These are phyloP conservation scores for Aphis gossypii DNA, from an alignment of 1,140 invertebrate species.

Conservation along the genomic window DNA sequence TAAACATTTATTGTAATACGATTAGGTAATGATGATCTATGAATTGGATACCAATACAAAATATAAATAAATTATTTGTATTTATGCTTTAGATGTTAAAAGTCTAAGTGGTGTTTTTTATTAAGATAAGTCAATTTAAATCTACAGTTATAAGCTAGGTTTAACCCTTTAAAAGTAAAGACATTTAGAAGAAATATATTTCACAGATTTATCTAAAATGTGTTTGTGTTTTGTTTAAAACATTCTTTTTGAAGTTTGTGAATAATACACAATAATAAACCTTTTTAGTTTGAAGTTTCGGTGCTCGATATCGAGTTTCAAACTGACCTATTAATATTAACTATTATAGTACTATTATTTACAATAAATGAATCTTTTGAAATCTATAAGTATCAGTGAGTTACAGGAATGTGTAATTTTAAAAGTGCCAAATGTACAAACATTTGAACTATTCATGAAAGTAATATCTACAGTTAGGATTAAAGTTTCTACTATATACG, in stretches of 20 bases:
- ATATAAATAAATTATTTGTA: no score
- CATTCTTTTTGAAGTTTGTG: background rate
- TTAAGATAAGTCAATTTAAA: background rate
- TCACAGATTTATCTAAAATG: background rate
- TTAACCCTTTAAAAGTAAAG: background rate
- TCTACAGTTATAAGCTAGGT: background rate
- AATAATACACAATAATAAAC: background rate
- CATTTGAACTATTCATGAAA: background rate
- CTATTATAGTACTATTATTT: background rate
- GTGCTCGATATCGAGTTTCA: background rate
- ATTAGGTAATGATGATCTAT: no score
- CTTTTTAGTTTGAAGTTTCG: background rate
- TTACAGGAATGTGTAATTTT: background rate
- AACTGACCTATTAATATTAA: background rate
- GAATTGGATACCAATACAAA: no score
- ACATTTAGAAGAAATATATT: background rate
- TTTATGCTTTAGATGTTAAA: background rate
- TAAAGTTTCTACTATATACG: background rate
- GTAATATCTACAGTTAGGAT: background rate
- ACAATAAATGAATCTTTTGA: background rate
- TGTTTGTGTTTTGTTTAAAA: background rate
- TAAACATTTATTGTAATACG: background rate
- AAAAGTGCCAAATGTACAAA: background rate
- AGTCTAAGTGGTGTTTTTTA: background rate
- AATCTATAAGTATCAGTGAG: background rate